Percentiles rank a stretch among this genome's conserved stretches.
These are phyloP conservation scores for Dasyornis broadbenti DNA, from an alignment of 2,113 vertebrate genomes.

Conservation along the genomic window DNA sequence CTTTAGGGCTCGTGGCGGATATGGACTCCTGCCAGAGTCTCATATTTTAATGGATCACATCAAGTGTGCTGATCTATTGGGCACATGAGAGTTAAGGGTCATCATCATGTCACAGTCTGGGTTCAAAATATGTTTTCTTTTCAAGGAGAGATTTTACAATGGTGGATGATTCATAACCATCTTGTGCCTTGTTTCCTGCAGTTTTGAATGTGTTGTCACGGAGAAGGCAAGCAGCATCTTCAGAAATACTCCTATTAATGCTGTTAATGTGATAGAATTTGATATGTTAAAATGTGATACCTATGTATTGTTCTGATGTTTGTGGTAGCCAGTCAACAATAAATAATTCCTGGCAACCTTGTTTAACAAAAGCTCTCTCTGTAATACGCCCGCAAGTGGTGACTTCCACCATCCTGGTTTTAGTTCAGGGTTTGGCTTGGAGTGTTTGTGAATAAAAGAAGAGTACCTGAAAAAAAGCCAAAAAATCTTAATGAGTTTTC, in stretches of 20 bases:
- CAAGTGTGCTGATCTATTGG: background rate
- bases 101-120: background rate
- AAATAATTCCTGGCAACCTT: conserved; percentile 13
- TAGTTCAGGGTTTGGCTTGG: background rate
- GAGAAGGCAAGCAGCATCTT: background rate
- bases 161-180: background rate
- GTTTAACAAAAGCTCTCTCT: background rate
- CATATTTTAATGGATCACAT: background rate
- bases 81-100: background rate
- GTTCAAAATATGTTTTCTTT: background rate
- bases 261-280: background rate
- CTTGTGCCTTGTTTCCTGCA: background rate
- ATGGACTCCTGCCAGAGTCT: background rate
- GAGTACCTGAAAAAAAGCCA: background rate
- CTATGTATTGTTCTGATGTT: background rate
- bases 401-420: background rate
- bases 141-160: background rate
- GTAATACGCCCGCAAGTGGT: background rate
- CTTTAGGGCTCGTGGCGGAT: background rate
- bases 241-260: background rate
- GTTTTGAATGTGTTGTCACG: background rate
- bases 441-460: background rate
- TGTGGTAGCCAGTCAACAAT: background rate
- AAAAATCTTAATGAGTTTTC: background rate
- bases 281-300: background rate